phyloP scores from a whole-genome alignment of 2,113 vertebrate species.

The Campylorhamphus procurvoides region DNA sequence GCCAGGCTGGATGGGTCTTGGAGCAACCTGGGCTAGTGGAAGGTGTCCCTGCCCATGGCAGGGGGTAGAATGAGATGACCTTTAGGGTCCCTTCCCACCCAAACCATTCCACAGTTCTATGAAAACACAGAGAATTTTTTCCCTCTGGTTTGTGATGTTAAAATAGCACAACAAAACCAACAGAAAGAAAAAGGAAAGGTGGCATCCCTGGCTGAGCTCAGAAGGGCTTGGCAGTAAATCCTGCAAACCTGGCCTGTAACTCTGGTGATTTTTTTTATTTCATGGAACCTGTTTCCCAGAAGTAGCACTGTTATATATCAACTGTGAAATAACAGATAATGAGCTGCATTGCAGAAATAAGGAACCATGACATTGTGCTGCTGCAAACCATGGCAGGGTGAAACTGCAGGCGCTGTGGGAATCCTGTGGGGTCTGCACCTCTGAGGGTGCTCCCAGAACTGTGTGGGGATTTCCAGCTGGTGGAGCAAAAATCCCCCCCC shows the following conservation, averaged over 20 bases:
- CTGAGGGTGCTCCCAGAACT: background rate
- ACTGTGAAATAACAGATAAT: background rate
- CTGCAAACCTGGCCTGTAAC: background rate
- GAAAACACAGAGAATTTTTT: background rate
- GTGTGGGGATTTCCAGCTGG: background rate
- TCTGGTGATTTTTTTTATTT: background rate
- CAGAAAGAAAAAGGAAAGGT: background rate
- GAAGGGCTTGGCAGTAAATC: background rate
- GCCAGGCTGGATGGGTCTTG: background rate
- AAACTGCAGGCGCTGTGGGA: background rate
- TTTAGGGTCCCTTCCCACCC: background rate
- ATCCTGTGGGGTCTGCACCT: background rate
- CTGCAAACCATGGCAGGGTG: background rate
- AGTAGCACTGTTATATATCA: background rate
- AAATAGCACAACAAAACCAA: background rate
- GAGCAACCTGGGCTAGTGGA: background rate
- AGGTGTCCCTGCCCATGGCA: background rate
- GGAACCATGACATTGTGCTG: background rate
- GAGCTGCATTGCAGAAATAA: background rate
- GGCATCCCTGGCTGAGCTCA: background rate
- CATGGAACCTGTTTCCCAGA: background rate
- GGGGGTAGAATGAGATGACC: fast-evolving
- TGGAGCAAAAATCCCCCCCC: background rate
- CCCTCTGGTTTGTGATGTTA: background rate
- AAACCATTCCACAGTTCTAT: background rate